These are phyloP conservation scores for Belonocnema kinseyi DNA, from an alignment of 1,140 invertebrate genomes.

Conservation along the genomic window DNA sequence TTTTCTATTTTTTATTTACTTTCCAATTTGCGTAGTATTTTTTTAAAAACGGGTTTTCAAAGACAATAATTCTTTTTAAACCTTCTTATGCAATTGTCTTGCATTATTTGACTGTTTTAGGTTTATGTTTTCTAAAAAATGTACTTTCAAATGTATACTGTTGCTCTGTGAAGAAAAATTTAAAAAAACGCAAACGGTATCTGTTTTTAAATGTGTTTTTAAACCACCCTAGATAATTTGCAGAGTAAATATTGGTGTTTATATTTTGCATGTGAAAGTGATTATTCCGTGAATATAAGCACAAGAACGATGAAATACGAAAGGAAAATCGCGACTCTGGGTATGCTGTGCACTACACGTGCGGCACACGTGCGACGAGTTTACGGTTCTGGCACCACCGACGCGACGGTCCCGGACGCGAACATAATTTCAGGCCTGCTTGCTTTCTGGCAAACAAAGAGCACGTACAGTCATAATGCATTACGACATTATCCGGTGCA, in stretches of 20 bases:
- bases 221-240: neutral
- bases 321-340: neutral
- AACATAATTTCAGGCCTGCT: constrained; percentile 30
- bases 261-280: constrained; percentile 1
- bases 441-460: constrained; percentile 44
- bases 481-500: constrained; percentile 46
- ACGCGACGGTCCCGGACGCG: constrained; percentile 44
- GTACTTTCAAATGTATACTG: no score
- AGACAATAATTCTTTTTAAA: no score
- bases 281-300: constrained; percentile 15
- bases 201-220: neutral
- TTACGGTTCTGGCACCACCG: constrained; percentile 44
- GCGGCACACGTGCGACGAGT: constrained; percentile 44
- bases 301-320: constrained; percentile 1
- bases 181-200: no score
- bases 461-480: constrained; percentile 47
- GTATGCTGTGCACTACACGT: constrained; percentile 19
- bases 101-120: no score
- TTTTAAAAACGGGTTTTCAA: no score
- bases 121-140: no score
- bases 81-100: no score
- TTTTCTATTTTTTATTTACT: no score
- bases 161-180: no score
- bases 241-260: neutral
- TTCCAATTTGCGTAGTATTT: no score